Evolutionary conservation across 2,797 vertebrate species (phyloP).

Genomic region (Clarias platycephalus): DNA sequence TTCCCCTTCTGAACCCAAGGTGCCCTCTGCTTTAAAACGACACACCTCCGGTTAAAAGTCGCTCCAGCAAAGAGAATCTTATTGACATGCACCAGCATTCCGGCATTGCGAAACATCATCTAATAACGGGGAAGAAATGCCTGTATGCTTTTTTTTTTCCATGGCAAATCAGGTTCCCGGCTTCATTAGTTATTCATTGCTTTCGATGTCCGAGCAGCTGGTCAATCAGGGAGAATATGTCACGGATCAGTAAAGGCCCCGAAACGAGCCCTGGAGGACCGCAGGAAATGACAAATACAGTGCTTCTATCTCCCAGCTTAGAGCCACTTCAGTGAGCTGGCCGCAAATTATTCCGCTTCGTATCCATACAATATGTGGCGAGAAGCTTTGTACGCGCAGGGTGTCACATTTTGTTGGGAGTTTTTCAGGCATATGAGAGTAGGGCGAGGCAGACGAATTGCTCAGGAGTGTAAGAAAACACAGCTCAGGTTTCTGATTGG

Average conservation of each 20-base stretch:
- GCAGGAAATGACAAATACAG: conserved; percentile 36
- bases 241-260: conserved; percentile 53
- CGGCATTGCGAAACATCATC: conserved; percentile 43
- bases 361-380: conserved; percentile 4
- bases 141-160: conserved; percentile 35
- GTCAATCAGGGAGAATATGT: conserved; percentile 64
- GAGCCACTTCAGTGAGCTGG: conserved; percentile 31
- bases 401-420: conserved; percentile 13
- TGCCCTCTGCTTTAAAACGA: conserved; percentile 5
- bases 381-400: conserved; percentile 17
- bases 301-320: conserved; percentile 19
- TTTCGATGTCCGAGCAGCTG: conserved; percentile 66
- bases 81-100: conserved; percentile 43
- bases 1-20: neutral
- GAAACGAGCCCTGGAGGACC: conserved; percentile 34
- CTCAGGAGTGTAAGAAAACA: neutral
- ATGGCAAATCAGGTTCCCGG: conserved; percentile 53
- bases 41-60: conserved; percentile 20
- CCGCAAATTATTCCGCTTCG: conserved; percentile 29
- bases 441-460: neutral
- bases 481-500: neutral
- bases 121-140: conserved; percentile 35
- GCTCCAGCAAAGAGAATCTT: conserved; percentile 26
- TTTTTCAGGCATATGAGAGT: conserved; percentile 15
- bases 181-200: conserved; percentile 70